phyloP scores from a whole-genome alignment of 2,113 vertebrate genomes.

The Corythaixoides concolor region DNA sequence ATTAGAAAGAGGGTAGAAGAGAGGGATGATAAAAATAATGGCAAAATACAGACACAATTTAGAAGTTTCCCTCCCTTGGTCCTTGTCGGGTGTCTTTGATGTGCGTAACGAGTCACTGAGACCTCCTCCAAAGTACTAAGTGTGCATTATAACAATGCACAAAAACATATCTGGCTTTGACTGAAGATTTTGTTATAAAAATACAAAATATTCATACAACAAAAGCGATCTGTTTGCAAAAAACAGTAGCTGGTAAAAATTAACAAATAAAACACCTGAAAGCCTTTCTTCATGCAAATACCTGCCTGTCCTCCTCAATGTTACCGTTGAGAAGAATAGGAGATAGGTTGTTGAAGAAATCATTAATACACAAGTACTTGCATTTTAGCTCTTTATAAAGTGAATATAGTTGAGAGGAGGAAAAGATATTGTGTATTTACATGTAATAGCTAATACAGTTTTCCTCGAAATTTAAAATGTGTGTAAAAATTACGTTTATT shows the following conservation, averaged over 20 bases:
- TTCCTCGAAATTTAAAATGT: background rate
- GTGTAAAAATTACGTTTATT: background rate
- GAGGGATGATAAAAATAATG: background rate
- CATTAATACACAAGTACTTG: background rate
- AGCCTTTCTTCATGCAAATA: background rate
- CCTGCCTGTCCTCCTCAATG: rapidly evolving
- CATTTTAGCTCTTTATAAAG: background rate
- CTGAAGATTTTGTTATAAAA: background rate
- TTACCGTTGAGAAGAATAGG: background rate
- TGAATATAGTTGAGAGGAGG: background rate
- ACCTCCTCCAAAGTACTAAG: background rate
- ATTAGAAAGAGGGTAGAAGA: background rate
- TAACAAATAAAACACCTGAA: background rate
- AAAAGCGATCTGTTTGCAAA: background rate
- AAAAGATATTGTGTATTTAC: background rate
- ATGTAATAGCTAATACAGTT: background rate
- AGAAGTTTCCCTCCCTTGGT: background rate
- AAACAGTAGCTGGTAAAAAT: background rate
- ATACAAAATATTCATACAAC: background rate
- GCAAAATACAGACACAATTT: background rate
- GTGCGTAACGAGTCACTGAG: background rate
- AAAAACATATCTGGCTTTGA: background rate
- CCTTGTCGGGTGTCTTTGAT: background rate
- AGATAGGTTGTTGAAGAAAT: background rate
- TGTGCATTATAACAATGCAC: background rate